Base-by-base conservation (phyloP, 2,113 vertebrate species). In the Colinus virginianus region DNA sequence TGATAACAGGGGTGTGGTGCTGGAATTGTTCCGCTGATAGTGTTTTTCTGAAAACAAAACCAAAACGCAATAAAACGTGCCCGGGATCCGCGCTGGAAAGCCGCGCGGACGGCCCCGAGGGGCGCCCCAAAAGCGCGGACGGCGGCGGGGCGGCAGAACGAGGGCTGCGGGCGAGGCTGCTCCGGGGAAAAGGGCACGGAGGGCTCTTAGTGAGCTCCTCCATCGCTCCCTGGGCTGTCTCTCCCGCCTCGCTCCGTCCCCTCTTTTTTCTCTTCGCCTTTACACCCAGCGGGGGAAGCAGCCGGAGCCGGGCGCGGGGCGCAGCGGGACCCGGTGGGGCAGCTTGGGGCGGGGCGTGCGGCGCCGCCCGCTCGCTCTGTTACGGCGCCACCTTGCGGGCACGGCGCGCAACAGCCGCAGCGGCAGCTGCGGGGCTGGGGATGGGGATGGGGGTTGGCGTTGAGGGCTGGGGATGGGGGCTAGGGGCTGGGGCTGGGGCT, bases 1-100 rank as follows among this genome's bases (percentile, higher is more conserved):
- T 63, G 96, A 94, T 96, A 96, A 95, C 93, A 95, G 78, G 96
- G 95, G 94, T 81, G 95, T 93, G 94, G 95, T 46, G 84, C 78
- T 87, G 93, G 96, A 92, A 94, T 92, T 87, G 92, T 91, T 90
- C 93, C 42, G 68, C 91, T 84, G 90, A 84, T 75, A 81, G 66
- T 45, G 51, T 38, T 61, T 79, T 84, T 79, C 63, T 93, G 78
- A 87, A 94, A 94, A 77, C 48, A 91, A 68, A 75, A 61, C 40
- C 62, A 86, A 83, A 16, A 42, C 13, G 4, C 25, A 32, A 17
- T 10, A 42, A 46, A 12, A 46, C 48, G 38, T 20, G 19, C 34
- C 17, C 42, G 2, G 63, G 30, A 58, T n/a, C 62, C 22, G 45
- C n/a, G 42, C 21, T 17, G n/a, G 75, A 74, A n/a, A 45, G 25